A percentile compares a stretch with the other conserved stretches of the same genome.
phyloP scores from a whole-genome alignment of 2,888 invertebrate species.

The Orgyia antiqua region DNA sequence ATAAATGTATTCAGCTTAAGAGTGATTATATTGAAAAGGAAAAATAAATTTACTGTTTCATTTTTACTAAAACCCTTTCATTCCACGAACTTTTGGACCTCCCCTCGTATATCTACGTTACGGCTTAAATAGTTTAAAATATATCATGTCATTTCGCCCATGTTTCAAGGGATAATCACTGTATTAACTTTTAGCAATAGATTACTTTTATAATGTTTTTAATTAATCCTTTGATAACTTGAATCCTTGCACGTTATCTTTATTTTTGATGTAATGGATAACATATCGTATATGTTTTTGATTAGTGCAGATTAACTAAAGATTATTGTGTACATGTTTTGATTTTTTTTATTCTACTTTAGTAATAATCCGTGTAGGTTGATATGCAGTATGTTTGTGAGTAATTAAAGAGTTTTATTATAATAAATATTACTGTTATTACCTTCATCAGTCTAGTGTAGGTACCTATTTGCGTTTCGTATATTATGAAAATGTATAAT shows the following conservation, averaged over 20 bases:
- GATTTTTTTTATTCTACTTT: slow-evolving; percentile 16
- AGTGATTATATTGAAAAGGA: no score
- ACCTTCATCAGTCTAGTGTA: no score
- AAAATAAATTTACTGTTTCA: no score
- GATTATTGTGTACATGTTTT: slow-evolving; percentile 21
- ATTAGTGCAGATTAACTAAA: slow-evolving; percentile 22
- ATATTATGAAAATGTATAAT: no score
- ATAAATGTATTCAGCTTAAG: no score
- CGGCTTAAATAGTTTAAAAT: not conserved
- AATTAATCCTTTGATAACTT: no score
- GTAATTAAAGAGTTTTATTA: slow-evolving; percentile 2
- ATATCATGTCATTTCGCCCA: not conserved
- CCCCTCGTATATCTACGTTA: no score
- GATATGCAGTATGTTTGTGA: slow-evolving; percentile 9
- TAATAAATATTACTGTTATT: no score
- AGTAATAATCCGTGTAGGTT: slow-evolving; percentile 7
- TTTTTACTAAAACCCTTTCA: no score
- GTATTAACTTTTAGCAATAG: slow-evolving; percentile 17
- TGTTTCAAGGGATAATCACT: slow-evolving; percentile 22
- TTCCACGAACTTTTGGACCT: no score
- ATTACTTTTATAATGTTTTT: no score
- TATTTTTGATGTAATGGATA: slow-evolving; percentile 21
- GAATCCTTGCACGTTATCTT: slow-evolving; percentile 13
- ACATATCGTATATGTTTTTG: slow-evolving; percentile 14
- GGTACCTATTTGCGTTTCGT: no score